Base-by-base conservation (phyloP, 2,888 invertebrate species). In the Hofmannophila pseudospretella region DNA sequence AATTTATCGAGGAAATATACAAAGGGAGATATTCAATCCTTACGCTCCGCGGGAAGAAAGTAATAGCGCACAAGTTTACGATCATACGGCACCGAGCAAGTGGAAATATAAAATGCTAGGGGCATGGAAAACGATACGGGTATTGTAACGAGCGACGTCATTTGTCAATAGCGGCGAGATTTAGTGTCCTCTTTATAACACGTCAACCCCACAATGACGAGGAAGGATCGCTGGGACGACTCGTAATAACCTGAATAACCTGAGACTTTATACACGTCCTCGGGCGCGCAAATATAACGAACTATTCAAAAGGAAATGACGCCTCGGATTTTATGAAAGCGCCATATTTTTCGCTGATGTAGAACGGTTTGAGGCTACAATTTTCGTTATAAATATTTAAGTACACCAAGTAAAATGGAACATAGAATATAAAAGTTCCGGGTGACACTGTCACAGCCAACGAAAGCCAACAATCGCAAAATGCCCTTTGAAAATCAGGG, bases 301-400 rank as follows among this genome's bases (percentile, higher is more conserved):
- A 74, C 73, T 73, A 74, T 75, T 74, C 72, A 75, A 60, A 73
- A 69, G 70, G 67, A 70, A 73, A 74, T 75, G 72, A 72, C 76
- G 71, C 73, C 70, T 73, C 58, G 63, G 67, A 61, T 70, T 71
- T 74, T 67, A 73, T 73, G 71, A 74, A 74, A 68, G 69, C 58
- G 44, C 52, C 51, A 67, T 65, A 64, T 67, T 64, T 62, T 61
- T 62, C 48, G 41, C 51, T 44, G 46, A 43, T 42, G 48, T 42
- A 29, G 42, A 38, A 42, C 45, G 39, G 51, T 45, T 47, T 42
- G 43, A 39, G 45, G 48, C 44, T 40, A 35, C 37, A 25, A 39
- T 42, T 44, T 51, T 33, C 30, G 44, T 41, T 41, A 41, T 41
- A 27, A 30, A 43, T 37, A 45, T 44, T 39, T 43, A 34, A 42